Percentiles rank a stretch among this genome's conserved stretches.
Evolutionary conservation across 2,797 vertebrate species (phyloP).

Genomic region (Sciaenops ocellatus): DNA sequence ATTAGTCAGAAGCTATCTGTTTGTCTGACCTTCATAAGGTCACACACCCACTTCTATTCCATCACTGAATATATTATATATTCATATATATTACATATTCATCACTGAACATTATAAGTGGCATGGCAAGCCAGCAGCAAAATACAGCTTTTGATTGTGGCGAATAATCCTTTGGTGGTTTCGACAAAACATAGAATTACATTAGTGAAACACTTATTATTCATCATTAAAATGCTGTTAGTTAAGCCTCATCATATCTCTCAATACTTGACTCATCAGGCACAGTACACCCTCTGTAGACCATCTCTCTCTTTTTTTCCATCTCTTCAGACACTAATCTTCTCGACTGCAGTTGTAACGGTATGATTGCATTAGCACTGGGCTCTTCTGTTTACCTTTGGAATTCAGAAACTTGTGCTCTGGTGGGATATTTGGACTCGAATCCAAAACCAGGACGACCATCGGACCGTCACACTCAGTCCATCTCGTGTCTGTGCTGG

Average conservation of each 20-base stretch:
- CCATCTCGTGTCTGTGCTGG: conserved; percentile 86
- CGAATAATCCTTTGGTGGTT: not conserved
- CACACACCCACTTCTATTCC: not conserved
- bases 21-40: not conserved
- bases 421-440: conserved; percentile 70
- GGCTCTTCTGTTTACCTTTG: conserved; percentile 83
- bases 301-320: conserved; percentile 2
- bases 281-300: not conserved
- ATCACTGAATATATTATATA: not conserved
- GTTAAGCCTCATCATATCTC: not conserved
- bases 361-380: conserved; percentile 84
- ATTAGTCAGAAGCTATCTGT: not conserved
- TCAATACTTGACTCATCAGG: not conserved
- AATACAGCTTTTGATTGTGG: too few relatives aligned
- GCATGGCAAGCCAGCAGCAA: not conserved
- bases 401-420: conserved; percentile 73
- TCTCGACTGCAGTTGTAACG: conserved; percentile 83
- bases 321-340: conserved; percentile 84
- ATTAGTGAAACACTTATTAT: not conserved
- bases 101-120: not conserved
- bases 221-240: not conserved
- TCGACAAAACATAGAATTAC: too few relatives aligned
- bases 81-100: too few relatives aligned
- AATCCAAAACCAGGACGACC: conserved; percentile 19
- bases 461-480: not conserved